Base-by-base conservation (phyloP, 1,140 invertebrate species). In the Drosophila setifemur region DNA sequence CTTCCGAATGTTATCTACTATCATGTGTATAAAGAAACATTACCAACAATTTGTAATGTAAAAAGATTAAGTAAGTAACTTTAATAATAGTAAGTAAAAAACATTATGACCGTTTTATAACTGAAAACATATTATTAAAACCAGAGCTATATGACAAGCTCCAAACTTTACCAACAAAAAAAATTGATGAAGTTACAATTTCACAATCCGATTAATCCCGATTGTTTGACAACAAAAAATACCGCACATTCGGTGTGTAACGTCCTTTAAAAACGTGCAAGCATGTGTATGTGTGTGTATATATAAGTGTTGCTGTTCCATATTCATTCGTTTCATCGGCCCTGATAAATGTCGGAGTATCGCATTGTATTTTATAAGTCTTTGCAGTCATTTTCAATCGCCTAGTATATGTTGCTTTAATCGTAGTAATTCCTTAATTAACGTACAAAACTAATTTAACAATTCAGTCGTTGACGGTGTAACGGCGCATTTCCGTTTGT, bases 341-440 rank as follows among this genome's bases (percentile, higher is more conserved):
- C n/a, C 7, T 50, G 23, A 14, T 23, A 50, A 50, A 50, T 37
- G 44, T 21, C 19, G 44, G 55, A 35, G 25, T 28, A 53, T 43
- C 50, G 57, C 57, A 50, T 60, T 47, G 54, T 52, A 42, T 53
- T 25, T 42, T 42, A 25, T 55, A 48, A 57, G 29, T 14, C 14
- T 28, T 37, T 54, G 11, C 11, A 21, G 11, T 6, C 29, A 11
- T 44, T 43, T 42, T 14, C 28, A 35, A 19, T 23, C 23, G 25
- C 16, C 28, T 21, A 47, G 2, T 23, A 33, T 11, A 33, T 11
- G 8, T 28, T 12, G 2, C 7, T 21, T 18, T 21, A 4, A 14
- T 16, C 11, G 4, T 4, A 11, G 3, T 33, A 23, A 16, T 12
- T 16, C n/a, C 7, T 1, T 0, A 18, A 50, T 3, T 2, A 9